Evolutionary conservation across 2,113 vertebrate species (phyloP).

Genomic region (Tricholaema leucomelas): DNA sequence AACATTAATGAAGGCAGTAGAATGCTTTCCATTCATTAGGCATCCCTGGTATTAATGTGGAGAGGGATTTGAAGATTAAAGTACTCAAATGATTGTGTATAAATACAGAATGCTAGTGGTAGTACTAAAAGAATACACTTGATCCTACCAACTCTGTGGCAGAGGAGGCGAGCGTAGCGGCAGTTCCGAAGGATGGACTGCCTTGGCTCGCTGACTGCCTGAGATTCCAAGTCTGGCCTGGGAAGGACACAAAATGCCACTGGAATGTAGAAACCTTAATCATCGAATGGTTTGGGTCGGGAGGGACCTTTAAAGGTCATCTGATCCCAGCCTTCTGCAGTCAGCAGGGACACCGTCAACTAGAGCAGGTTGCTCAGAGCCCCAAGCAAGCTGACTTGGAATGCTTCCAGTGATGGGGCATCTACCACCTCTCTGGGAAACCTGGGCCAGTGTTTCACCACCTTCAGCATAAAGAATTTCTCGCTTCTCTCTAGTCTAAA

Average conservation of each 20-base stretch:
- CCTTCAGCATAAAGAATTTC: neutral
- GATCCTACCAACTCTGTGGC: neutral
- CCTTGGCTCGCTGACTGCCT: too few species aligned
- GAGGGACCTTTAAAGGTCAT: neutral
- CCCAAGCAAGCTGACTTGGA: neutral
- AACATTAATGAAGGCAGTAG: rapidly evolving
- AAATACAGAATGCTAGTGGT: too few species aligned
- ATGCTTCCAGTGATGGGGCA: neutral
- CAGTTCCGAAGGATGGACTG: neutral
- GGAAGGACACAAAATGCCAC: neutral
- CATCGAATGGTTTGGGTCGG: neutral
- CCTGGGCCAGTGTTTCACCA: neutral
- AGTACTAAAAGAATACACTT: rapidly evolving
- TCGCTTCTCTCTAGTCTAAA: neutral
- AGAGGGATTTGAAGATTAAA: neutral
- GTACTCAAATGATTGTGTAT: rapidly evolving
- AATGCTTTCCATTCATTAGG: too few species aligned
- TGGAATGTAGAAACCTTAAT: neutral
- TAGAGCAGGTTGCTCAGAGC: neutral
- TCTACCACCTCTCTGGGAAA: neutral
- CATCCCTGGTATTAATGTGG: neutral
- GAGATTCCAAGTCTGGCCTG: neutral
- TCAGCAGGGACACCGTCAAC: neutral
- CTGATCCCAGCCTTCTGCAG: neutral
- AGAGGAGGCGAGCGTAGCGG: neutral